phyloP scores from a whole-genome alignment of 2,797 vertebrate species.

The Catostomus latipinnis region DNA sequence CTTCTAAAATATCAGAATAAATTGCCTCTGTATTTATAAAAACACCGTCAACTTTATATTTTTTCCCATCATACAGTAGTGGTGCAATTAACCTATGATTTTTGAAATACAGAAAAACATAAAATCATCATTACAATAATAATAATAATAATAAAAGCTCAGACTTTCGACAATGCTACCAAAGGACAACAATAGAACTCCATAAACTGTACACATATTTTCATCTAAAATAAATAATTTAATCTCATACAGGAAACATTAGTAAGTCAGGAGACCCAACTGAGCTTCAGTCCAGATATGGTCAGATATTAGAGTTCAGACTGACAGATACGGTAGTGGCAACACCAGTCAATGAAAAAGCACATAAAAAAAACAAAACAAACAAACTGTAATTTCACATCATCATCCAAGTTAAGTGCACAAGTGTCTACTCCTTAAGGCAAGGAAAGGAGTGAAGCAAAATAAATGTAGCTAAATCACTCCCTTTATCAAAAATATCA shows the following conservation, averaged over 20 bases:
- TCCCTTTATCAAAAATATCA: conserved; percentile 8
- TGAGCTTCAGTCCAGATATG: conserved; percentile 75
- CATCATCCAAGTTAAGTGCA: conserved; percentile 8
- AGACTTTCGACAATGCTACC: background rate
- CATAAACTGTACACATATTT: conserved; percentile 50
- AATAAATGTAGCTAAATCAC: background rate
- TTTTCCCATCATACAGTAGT: conserved; percentile 45
- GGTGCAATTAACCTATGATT: conserved; percentile 24
- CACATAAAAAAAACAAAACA: background rate
- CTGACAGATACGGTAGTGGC: conserved; percentile 19
- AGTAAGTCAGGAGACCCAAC: conserved; percentile 65
- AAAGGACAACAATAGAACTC: conserved; percentile 26
- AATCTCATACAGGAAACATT: conserved; percentile 75
- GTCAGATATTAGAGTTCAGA: conserved; percentile 65
- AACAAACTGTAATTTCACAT: background rate
- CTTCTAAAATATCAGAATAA: conserved; percentile 25
- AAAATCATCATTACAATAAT: conserved; percentile 7
- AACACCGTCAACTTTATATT: conserved; percentile 18
- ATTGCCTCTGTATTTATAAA: conserved; percentile 11
- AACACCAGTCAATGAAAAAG: conserved; percentile 10
- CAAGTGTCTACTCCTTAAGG: conserved; percentile 33
- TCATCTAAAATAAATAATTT: conserved; percentile 79
- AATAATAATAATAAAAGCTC: background rate
- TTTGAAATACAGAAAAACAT: conserved; percentile 15
- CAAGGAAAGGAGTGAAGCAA: conserved; percentile 17